phyloP scores from a whole-genome alignment of 1,140 invertebrate genomes.

The Atta cephalotes region DNA sequence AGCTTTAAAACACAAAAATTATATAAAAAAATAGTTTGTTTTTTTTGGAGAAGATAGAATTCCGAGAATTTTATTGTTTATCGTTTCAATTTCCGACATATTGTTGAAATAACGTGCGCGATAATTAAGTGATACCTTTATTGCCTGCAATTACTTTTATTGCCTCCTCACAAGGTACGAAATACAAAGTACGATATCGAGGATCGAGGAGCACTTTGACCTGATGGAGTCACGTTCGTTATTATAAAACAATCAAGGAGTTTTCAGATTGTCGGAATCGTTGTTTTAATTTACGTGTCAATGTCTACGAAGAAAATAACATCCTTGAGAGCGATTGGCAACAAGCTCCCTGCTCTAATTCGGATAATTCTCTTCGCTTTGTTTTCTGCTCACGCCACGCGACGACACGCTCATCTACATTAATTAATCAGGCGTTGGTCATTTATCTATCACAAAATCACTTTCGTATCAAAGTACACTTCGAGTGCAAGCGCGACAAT shows the following conservation, averaged over 20 bases:
- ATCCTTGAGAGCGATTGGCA: constrained; percentile 52
- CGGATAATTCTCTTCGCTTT: constrained; percentile 66
- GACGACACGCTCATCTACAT: constrained; percentile 37
- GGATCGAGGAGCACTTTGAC: not conserved
- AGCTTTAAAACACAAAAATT: too few relatives aligned
- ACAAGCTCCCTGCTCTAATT: constrained; percentile 61
- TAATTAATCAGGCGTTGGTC: constrained; percentile 27
- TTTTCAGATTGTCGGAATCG: not conserved
- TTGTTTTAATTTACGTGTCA: constrained; percentile 13
- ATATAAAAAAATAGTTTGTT: too few relatives aligned
- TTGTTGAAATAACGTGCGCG: not conserved
- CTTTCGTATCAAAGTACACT: not conserved
- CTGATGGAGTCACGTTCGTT: not conserved
- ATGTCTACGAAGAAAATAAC: constrained; percentile 15
- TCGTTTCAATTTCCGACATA: not conserved
- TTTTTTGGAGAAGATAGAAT: not conserved
- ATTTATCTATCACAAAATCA: constrained; percentile 36
- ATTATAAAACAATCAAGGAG: not conserved
- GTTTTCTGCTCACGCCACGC: constrained; percentile 58
- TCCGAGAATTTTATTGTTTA: not conserved
- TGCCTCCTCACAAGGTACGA: not conserved
- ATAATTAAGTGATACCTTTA: not conserved
- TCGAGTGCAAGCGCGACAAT: not conserved
- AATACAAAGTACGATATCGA: too few relatives aligned
- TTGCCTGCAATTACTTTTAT: not conserved